Percentiles rank a stretch among this genome's conserved stretches.
Evolutionary conservation across 2,113 vertebrate genomes (phyloP).

Genomic region (Noctilio leporinus): DNA sequence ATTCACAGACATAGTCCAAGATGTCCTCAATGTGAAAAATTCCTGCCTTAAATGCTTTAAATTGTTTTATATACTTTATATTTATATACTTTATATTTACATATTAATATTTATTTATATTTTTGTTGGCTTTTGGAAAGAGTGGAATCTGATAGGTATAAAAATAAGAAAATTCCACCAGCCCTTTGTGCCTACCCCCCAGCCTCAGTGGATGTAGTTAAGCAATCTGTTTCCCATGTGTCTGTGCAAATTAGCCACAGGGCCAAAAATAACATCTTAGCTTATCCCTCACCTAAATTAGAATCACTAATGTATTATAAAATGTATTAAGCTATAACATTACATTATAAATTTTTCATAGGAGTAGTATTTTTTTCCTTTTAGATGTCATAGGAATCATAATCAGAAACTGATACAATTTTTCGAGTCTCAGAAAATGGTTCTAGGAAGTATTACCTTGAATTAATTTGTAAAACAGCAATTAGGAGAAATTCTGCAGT

Average conservation of each 20-base stretch:
- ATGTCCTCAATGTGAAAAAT: background rate
- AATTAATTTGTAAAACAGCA: background rate
- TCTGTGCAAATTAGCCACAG: background rate
- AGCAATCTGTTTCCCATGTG: background rate
- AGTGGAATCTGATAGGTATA: background rate
- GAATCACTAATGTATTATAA: background rate
- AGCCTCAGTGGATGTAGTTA: background rate
- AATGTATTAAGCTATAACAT: background rate
- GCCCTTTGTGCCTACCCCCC: background rate
- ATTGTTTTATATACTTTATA: background rate
- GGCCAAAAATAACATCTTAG: background rate
- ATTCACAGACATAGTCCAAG: background rate
- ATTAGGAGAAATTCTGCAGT: background rate
- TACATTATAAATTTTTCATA: background rate
- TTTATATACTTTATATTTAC: background rate
- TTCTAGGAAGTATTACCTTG: background rate
- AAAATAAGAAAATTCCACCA: background rate
- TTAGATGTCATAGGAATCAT: background rate
- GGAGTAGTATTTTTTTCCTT: background rate
- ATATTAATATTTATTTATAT: background rate
- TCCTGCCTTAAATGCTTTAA: background rate
- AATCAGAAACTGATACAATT: background rate
- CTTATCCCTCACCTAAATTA: background rate
- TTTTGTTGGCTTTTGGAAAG: background rate
- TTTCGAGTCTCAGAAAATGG: background rate